A percentile compares a stretch with the other conserved stretches of the same genome.
These are phyloP conservation scores for Takifugu bimaculatus DNA, from an alignment of 2,113 vertebrate species.

Conservation along the genomic window DNA sequence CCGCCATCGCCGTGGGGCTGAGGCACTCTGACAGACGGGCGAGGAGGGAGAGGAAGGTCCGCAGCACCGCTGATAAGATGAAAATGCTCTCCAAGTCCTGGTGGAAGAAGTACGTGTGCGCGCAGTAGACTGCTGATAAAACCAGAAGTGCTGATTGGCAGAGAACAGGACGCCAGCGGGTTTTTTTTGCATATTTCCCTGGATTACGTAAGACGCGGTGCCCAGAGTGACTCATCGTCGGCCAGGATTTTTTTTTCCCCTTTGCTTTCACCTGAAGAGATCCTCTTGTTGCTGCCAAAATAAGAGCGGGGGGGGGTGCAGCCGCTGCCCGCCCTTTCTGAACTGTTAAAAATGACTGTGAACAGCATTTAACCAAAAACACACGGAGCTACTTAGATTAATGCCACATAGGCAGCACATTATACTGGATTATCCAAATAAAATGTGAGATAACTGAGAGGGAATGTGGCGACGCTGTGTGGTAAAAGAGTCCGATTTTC, in stretches of 20 bases:
- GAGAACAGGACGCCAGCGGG: conserved; percentile 22
- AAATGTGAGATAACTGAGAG: conserved; percentile 40
- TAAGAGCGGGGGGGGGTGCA: conserved; percentile 18
- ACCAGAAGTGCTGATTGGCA: conserved; percentile 36
- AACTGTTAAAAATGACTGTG: conserved; percentile 37
- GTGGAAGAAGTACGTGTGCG: conserved; percentile 85
- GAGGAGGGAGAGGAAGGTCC: conserved; percentile 73
- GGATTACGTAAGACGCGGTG: conserved; percentile 11
- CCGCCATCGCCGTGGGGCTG: conserved; percentile 78
- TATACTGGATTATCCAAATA: conserved; percentile 29
- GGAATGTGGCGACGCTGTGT: conserved; percentile 20
- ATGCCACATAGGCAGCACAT: conserved; percentile 22
- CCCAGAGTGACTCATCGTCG: conserved; percentile 24
- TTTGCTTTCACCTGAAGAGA: conserved; percentile 8
- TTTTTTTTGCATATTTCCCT: conserved; percentile 10
- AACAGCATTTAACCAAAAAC: conserved; percentile 45
- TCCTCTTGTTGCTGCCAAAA: conserved; percentile 17
- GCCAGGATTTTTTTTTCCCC: neutral
- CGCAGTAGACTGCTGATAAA: conserved; percentile 64
- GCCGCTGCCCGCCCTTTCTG: conserved; percentile 28
- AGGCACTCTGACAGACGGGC: conserved; percentile 64
- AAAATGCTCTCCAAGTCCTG: conserved; percentile 82
- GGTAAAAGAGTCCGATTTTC: conserved; percentile 17
- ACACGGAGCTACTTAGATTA: conserved; percentile 18
- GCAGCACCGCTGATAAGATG: conserved; percentile 79